Conservation (phyloP, 2,113 vertebrate species). For the Paedocypris sp. region DNA sequence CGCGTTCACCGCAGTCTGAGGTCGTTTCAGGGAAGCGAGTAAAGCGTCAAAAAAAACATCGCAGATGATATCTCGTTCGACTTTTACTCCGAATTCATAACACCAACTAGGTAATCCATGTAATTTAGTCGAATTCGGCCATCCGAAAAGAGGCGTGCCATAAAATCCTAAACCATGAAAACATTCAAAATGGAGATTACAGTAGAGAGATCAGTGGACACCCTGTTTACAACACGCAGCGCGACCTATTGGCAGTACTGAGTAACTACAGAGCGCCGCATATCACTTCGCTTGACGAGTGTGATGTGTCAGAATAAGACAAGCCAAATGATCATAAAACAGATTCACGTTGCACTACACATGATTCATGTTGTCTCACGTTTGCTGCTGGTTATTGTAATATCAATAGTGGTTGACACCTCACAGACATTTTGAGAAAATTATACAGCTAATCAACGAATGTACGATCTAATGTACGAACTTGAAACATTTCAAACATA, state of each 20-base stretch:
- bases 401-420: no score
- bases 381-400: no score
- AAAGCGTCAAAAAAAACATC: background rate
- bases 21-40: background rate
- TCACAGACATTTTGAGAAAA: no score
- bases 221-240: slow-evolving; percentile 40
- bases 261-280: slow-evolving; percentile 23
- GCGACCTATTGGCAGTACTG: slow-evolving; percentile 35
- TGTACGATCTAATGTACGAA: no score
- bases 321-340: background rate
- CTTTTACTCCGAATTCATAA: background rate
- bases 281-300: background rate
- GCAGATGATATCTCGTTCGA: background rate
- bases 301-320: background rate
- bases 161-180: slow-evolving; percentile 57
- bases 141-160: slow-evolving; percentile 47
- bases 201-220: slow-evolving; percentile 28
- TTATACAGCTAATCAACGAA: no score
- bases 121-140: background rate
- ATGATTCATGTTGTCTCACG: no score
- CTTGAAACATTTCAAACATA: no score
- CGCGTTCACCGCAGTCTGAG: slow-evolving; percentile 21
- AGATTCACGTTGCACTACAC: background rate
- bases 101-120: background rate
- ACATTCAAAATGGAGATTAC: slow-evolving; percentile 71